Percentiles rank a stretch among this genome's conserved stretches.
phyloP scores from a whole-genome alignment of 2,888 invertebrate genomes.

The Sesia apiformis region DNA sequence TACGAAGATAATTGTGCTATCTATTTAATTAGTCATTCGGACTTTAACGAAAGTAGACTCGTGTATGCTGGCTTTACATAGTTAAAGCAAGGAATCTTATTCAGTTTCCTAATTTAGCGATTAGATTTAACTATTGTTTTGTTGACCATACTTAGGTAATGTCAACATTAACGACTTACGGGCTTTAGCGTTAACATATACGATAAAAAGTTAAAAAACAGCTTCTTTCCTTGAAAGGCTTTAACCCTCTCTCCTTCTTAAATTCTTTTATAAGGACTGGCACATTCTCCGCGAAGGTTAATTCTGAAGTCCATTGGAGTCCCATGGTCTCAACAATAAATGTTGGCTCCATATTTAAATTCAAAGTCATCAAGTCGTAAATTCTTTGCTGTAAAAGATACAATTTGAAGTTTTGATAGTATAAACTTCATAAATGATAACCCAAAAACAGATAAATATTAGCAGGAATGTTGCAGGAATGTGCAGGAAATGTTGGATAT shows the following conservation, averaged over 20 bases:
- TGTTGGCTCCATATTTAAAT: conserved; percentile 75
- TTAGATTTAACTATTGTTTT: no score
- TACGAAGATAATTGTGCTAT: no score
- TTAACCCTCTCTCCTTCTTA: conserved; percentile 66
- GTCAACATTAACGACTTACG: no score
- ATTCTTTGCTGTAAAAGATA: conserved; percentile 61
- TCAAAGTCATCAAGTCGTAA: conserved; percentile 71
- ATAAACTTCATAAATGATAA: not conserved
- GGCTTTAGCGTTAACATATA: no score
- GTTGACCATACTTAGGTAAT: no score
- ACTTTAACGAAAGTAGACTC: no score
- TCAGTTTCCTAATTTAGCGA: no score
- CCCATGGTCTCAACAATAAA: conserved; percentile 68
- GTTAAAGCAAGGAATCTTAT: no score
- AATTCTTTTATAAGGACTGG: conserved; percentile 62
- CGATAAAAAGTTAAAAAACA: not conserved
- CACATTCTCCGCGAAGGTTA: conserved; percentile 61
- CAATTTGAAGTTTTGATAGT: conserved; percentile 2
- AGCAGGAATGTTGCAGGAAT: conserved; percentile 19
- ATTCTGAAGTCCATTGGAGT: conserved; percentile 69
- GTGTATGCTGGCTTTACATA: no score
- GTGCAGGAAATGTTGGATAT: not conserved
- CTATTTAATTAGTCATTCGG: no score
- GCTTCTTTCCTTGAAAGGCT: conserved; percentile 65
- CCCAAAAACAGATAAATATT: not conserved